Evolutionary conservation across 2,888 invertebrate species (phyloP), one percentile per base, ranked within the genome.

Genomic region (Noctua pronuba): DNA sequence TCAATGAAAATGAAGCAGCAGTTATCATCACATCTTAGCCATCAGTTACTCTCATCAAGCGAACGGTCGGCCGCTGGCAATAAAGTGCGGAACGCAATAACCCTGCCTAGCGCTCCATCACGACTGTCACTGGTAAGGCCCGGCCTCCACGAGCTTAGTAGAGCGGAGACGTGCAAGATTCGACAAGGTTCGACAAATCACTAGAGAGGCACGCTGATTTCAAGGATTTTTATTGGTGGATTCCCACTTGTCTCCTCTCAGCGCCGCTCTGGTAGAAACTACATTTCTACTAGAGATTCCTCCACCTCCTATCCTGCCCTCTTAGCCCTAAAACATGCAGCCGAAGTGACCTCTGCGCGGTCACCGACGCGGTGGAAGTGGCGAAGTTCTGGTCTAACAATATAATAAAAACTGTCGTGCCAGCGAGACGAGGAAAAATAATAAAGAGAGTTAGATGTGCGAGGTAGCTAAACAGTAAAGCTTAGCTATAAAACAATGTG

Each of bases 31-130:
- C 41, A 41, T 21, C 31, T 21, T 16, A 67, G 49, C 64, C 70
- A 79, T 77, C 74, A 77, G 70, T 80, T 68, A 73, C 65, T 76
- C 69, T 69, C 83, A 82, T 83, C 64, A 75, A 65, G 70, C 11
- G 31, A 73, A 83, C 85, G 76, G 64, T 31, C 21, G 84, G 41
- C 44, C 73, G n/a, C 38, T 28, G 28, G 80, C 66, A 86, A 85
- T 85, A 86, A 86, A 85, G 67, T 35, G 49, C 38, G 70, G 68
- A 46, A 80, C 70, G 85, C 80, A 80, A 85, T 86, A 86, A 72
- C 70, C 38, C 58, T 72, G 84, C 70, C 73, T 67, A 75, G 73
- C 82, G 18, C 74, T 66, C 78, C 62, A 52, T 72, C 79, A 68
- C 44, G 60, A 28, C 67, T 77, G 82, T 68, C 79, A 64, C 75